Evolutionary conservation across 2,888 invertebrate species (phyloP), one percentile per base, ranked within the genome.

Genomic region (Chouioia cunea): DNA sequence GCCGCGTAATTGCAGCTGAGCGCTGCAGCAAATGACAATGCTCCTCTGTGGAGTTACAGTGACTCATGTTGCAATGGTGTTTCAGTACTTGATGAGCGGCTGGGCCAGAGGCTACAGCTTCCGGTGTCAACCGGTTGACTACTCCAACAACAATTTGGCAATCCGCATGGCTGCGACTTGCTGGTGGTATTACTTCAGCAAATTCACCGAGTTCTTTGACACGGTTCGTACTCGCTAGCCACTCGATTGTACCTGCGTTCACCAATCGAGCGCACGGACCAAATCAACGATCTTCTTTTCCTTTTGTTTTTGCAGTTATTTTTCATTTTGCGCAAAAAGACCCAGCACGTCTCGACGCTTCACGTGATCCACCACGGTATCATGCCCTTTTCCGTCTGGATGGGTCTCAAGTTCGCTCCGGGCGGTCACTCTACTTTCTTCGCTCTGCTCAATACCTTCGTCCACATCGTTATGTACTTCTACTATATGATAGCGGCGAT

Each of bases 371-470:
- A 97, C 87, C 97, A 97, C 86, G 97, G 97, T 71, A 92, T 96
- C 79, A 97, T 97, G 97, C 97, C 97, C 58, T 93, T 97, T 90
- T 96, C 96, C 10, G 97, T 93, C 65, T 93, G 93, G 93, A 93
- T 97, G 90, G 97, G 97, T 54, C 90, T 97, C 81, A 96, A 96
- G 86, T 97, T 97, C 87, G 96, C 96, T 52, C 96, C 97, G 82
- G 97, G 97, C 86, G 97, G 97, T 53, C 97, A 97, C 88, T 96
- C 96, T 86, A 97, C 97, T 71, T 97, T 97, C 89, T 97, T 97
- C 86, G 94, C 97, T 46, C 89, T 97, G 79, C 89, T 97, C 79
- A 97, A 97, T 87, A 93, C 96, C 2, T 96, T 97, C 85, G 97
- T 98, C 73, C 97, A 98, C 87, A 94, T 97, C 81, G 91, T 97